Base-by-base conservation (phyloP, 37 sponge, comb jelly and placozoan species). In the Crambe crambe region DNA sequence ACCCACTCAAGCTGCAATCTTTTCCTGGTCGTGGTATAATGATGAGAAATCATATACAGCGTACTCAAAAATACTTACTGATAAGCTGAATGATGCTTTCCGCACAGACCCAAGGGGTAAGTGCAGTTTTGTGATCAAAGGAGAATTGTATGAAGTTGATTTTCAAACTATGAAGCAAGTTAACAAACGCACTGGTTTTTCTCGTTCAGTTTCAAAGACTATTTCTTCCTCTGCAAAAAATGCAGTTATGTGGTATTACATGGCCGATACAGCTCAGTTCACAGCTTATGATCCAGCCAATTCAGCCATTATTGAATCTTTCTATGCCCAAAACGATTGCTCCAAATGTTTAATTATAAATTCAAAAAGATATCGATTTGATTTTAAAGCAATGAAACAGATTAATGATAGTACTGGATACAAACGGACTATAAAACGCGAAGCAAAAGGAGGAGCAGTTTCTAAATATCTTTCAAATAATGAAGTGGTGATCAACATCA, bases 1-100 rank as follows among this genome's bases (percentile, higher is more conserved):
- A 54, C 3, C 79, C 32, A 20, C 58, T 4, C 5, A 68, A 30
- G 31, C 47, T 41, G 15, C 2, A 0, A 43, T 18, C 25, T 42
- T 34, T 34, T 36, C 23, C 2, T 90, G 91, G 91, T 42, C 37
- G 20, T 90, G 83, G 83, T 29, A 44, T 37, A 26, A 90, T 77
- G 91, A 90, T 56, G 21, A 31, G 42, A 43, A 60, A 18, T 20
- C 18, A 1, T 93, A 68, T 65, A 6, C 42, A 10, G 65, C 34
- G 23, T 77, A 63, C 18, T 22, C 42, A 1, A 21, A 62, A 40
- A 44, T 2, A 26, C 12, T 31, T 42, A 22, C 42, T 8, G 34
- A 62, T 40, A 2, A 9, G 42, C 43, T 77, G 25, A 64, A 35
- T 21, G 63, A 38, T 22, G 47, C 42, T 0, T 64, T 63, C 20